Percentiles rank a stretch among this genome's conserved stretches.
These are phyloP conservation scores for Gobio occitaniae DNA, from an alignment of 2,797 vertebrate species.

Conservation along the genomic window DNA sequence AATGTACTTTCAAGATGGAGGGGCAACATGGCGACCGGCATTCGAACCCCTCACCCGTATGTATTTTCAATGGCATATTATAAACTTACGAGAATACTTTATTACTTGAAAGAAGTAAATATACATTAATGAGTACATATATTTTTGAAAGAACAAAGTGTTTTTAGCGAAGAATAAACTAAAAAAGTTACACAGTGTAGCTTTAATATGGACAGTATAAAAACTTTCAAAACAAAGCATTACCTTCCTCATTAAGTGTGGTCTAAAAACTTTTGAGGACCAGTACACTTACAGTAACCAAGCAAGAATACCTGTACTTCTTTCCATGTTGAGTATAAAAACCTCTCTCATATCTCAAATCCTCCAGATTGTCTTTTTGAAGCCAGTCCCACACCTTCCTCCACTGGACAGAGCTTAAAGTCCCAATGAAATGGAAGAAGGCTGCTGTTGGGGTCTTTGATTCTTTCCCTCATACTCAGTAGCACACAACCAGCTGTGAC, in stretches of 20 bases:
- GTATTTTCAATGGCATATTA: too few relatives aligned
- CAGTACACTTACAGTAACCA: neutral
- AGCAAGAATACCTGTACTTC: neutral
- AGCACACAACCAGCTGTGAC: neutral
- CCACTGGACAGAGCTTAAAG: slow-evolving; percentile 1
- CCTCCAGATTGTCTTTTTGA: neutral
- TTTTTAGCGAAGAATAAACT: too few relatives aligned
- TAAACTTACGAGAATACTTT: too few relatives aligned
- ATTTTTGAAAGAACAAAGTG: too few relatives aligned
- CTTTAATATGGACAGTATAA: neutral
- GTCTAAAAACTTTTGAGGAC: neutral
- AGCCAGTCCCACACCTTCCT: neutral
- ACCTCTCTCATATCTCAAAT: neutral
- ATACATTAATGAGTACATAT: too few relatives aligned
- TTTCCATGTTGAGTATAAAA: slow-evolving; percentile 5
- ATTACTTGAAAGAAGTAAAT: too few relatives aligned
- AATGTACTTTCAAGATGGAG: too few relatives aligned
- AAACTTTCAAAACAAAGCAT: neutral
- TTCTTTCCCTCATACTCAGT: neutral
- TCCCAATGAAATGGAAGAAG: neutral
- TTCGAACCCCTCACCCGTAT: too few relatives aligned
- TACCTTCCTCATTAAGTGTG: neutral
- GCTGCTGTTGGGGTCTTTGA: neutral
- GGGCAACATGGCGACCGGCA: too few relatives aligned
- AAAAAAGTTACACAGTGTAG: too few relatives aligned